A percentile compares a stretch with the other conserved stretches of the same genome.
Conservation (phyloP, 2,113 vertebrate species). For the Alligator mississippiensis region DNA sequence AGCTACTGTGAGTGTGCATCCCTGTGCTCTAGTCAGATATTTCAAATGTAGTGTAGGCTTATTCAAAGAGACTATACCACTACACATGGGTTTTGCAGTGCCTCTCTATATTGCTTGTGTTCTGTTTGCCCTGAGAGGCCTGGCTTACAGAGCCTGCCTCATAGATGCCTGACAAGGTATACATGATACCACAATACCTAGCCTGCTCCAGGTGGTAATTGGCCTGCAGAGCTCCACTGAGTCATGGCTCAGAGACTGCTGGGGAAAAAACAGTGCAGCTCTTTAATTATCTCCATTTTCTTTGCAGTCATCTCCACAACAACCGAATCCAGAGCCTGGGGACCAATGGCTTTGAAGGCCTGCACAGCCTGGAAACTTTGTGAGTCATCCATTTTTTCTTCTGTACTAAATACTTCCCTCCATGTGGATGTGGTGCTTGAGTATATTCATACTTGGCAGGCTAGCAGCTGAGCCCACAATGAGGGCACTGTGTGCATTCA, state of each 20-base stretch:
- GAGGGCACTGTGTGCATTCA: not conserved
- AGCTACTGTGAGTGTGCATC: too few species aligned
- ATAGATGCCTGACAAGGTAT: too few species aligned
- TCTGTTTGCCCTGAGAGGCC: too few species aligned
- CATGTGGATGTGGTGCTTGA: fast-evolving
- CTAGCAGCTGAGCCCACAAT: not conserved
- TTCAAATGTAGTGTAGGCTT: too few species aligned
- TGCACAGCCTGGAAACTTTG: constrained; percentile 94
- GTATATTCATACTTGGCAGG: not conserved
- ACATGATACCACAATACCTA: too few species aligned
- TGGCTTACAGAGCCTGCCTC: too few species aligned
- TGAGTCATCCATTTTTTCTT: constrained; percentile 79
- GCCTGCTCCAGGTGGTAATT: not conserved
- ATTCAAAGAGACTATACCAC: not conserved
- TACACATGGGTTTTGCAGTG: not conserved
- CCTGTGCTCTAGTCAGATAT: too few species aligned
- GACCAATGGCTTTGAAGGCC: constrained; percentile 90
- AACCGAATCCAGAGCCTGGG: constrained; percentile 92
- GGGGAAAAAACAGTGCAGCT: not conserved
- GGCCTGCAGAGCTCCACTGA: not conserved
- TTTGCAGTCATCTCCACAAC: constrained; percentile 93
- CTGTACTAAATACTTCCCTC: not conserved
- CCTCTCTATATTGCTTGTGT: too few species aligned
- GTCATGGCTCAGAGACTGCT: not conserved
- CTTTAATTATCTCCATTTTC: constrained; percentile 39